Evolutionary conservation across 2,888 invertebrate species (phyloP), one percentile per base, ranked within the genome.

Genomic region (Limulus polyphemus): DNA sequence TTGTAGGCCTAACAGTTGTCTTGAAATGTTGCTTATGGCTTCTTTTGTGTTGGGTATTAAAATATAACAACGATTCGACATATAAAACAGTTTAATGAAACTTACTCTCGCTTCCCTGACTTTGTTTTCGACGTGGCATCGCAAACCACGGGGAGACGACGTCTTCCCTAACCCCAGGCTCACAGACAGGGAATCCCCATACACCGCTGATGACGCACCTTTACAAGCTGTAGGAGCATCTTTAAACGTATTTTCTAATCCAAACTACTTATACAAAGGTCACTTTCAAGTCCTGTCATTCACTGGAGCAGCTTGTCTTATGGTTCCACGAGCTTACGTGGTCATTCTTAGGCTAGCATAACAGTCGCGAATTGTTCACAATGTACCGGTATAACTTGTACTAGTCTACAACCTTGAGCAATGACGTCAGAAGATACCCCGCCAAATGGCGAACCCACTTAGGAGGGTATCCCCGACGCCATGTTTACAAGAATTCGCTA

Each of bases 391-490:
- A 61, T 64, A 64, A 61, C 59, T 55, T 59, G 64, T 57, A 62
- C 60, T 60, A 60, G 59, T 57, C 32, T 64, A 64, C 64, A 64
- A 64, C 64, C 64, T 64, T 62, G 64, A 64, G 64, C 64, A 55
- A 46, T 61, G 64, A 64, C 64, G 64, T 64, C 64, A 64, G 59
- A 57, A 59, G 59, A 64, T 59, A 64, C 64, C 64, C 61, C 32
- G 64, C 64, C 64, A 64, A 64, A 64, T 64, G 61, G 61, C 64
- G 59, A 59, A 61, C 63, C 61, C 61, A 61, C 61, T 64, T 32
- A 61, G 64, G 60, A 65, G 65, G 65, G 62, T 65, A 65, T 65
- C 65, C 65, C 65, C 60, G 60, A 62, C 65, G 65, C 65, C 65
- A 65, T 65, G 65, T 64, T 64, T 60, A 62, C 64, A 64, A 61